These are phyloP conservation scores for Bovichtus diacanthus DNA, from an alignment of 2,797 vertebrate genomes.

Conservation along the genomic window DNA sequence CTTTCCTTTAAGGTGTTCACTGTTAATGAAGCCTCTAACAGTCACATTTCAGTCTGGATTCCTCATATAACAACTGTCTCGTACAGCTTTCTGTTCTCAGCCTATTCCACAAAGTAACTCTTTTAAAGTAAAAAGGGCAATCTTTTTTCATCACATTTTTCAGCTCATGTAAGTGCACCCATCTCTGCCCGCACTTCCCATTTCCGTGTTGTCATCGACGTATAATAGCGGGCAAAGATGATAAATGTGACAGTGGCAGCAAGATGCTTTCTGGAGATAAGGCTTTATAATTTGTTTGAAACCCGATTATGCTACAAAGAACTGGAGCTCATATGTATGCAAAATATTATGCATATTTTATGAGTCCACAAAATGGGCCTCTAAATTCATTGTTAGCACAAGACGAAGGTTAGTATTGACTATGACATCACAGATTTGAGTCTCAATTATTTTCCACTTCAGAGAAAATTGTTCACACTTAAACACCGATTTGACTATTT, in stretches of 20 bases:
- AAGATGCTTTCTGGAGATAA: constrained; percentile 51
- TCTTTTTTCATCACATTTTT: constrained; percentile 26
- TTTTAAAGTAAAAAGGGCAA: constrained; percentile 16
- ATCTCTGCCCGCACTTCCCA: constrained; percentile 6
- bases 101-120: not conserved
- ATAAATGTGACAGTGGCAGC: constrained; percentile 40
- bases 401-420: constrained; percentile 59
- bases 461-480: constrained; percentile 11
- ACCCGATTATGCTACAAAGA: constrained; percentile 44
- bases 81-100: not conserved
- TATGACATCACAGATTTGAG: constrained; percentile 42
- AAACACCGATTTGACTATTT: constrained; percentile 25
- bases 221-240: constrained; percentile 37
- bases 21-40: constrained; percentile 49
- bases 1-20: constrained; percentile 14
- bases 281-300: constrained; percentile 58
- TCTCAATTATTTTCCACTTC: constrained; percentile 28
- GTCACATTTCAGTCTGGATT: constrained; percentile 7
- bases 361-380: constrained; percentile 53
- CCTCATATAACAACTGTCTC: not conserved
- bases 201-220: constrained; percentile 32
- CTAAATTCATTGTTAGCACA: constrained; percentile 51
- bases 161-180: not conserved
- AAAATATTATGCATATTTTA: constrained; percentile 70
- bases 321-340: constrained; percentile 46